phyloP scores from a whole-genome alignment of 2,113 vertebrate species.

The Pongo abelii region DNA sequence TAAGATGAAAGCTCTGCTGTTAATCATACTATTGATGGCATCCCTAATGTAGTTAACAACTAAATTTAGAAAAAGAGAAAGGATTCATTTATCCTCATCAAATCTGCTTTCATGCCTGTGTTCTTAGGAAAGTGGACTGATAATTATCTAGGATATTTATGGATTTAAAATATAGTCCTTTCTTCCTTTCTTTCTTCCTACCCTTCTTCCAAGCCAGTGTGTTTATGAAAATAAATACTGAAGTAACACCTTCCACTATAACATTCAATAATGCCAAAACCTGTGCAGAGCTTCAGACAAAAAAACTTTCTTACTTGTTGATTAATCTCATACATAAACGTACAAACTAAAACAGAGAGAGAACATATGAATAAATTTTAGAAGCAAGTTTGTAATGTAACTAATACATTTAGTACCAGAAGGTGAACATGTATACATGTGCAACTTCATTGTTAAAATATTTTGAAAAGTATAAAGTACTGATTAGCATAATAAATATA shows the following conservation, averaged over 20 bases:
- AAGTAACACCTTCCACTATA: neutral
- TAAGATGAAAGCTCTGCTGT: constrained; percentile 13
- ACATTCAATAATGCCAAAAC: neutral
- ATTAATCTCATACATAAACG: neutral
- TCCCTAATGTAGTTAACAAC: neutral
- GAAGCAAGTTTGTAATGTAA: neutral
- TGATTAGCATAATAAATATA: constrained; percentile 42
- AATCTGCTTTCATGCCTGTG: neutral
- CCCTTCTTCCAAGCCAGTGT: neutral
- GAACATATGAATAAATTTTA: neutral
- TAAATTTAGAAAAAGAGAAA: constrained; percentile 26
- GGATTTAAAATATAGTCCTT: neutral
- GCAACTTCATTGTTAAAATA: neutral
- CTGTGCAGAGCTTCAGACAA: neutral
- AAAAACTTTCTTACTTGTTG: neutral
- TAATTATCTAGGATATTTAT: neutral
- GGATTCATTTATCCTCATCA: neutral
- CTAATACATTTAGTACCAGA: neutral
- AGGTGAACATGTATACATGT: neutral
- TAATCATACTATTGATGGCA: neutral
- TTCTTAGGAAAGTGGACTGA: neutral
- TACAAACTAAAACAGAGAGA: neutral
- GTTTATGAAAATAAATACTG: neutral
- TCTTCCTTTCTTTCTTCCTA: neutral
- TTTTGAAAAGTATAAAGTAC: constrained; percentile 7